Evolutionary conservation across 2,113 vertebrate genomes (phyloP).

Genomic region (Syrrhaptes paradoxus): DNA sequence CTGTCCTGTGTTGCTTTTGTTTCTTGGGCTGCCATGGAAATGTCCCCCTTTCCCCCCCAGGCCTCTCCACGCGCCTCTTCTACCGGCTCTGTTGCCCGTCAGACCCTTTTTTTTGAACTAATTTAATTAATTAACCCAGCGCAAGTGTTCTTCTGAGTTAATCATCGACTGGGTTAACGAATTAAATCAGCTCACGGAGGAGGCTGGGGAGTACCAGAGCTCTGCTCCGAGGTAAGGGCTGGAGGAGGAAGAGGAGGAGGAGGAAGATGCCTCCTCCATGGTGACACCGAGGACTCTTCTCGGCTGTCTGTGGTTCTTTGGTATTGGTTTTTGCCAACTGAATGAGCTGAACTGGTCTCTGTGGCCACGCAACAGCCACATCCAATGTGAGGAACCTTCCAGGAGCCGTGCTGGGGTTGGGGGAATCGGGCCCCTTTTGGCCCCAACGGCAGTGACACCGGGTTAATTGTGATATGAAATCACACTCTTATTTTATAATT

Average conservation of each 20-base stretch:
- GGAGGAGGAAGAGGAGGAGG: background rate
- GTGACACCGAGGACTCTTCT: background rate
- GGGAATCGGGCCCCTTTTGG: background rate
- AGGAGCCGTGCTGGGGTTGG: background rate
- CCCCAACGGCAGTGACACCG: rapidly evolving
- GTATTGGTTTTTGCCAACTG: background rate
- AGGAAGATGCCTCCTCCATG: background rate
- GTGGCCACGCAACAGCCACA: rapidly evolving
- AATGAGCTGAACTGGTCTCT: background rate
- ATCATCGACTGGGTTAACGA: conserved; percentile 18
- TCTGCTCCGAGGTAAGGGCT: background rate
- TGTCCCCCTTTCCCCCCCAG: conserved; percentile 51
- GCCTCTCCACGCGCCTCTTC: conserved; percentile 29
- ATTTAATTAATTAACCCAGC: conserved; percentile 57
- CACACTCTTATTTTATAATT: rapidly evolving
- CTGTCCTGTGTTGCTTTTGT: conserved; percentile 58
- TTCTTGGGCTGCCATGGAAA: conserved; percentile 65
- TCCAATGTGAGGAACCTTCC: background rate
- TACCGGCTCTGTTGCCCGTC: background rate
- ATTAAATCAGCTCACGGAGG: background rate
- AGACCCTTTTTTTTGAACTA: conserved; percentile 37
- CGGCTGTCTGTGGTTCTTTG: background rate
- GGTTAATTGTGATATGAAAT: background rate
- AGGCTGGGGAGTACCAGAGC: background rate
- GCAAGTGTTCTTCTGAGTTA: conserved; percentile 53